Percentiles rank a stretch among this genome's conserved stretches.
Conservation (phyloP, 2,888 invertebrate species). For the Helleia helle region DNA sequence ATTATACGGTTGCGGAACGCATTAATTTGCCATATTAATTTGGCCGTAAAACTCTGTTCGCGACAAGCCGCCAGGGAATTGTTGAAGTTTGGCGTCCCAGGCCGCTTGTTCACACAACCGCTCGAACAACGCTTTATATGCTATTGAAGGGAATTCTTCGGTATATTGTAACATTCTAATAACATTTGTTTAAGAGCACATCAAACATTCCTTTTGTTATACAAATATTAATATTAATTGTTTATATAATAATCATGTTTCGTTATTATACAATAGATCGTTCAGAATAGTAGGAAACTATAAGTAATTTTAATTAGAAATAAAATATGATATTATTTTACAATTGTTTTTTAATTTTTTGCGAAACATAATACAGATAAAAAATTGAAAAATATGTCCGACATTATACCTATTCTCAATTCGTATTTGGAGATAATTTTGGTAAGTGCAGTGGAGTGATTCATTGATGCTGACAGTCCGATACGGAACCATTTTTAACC, state of each 20-base stretch:
- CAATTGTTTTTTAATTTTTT: too few species aligned
- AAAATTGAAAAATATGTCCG: too few species aligned
- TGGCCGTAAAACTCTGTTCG: constrained; percentile 73
- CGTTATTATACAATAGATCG: too few species aligned
- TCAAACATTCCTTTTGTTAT: background rate
- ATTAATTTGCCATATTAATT: constrained; percentile 76
- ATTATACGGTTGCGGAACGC: constrained; percentile 68
- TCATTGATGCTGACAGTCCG: constrained; percentile 50
- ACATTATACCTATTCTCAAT: too few species aligned
- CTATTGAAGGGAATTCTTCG: constrained; percentile 51
- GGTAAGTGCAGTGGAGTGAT: constrained; percentile 40
- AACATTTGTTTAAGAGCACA: constrained; percentile 21
- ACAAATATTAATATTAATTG: constrained; percentile 3
- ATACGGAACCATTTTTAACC: constrained; percentile 62
- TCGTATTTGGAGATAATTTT: constrained; percentile 16
- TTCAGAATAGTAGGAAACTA: too few species aligned
- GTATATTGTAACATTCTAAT: constrained; percentile 52
- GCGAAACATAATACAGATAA: too few species aligned
- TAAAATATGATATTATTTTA: too few species aligned
- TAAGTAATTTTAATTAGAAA: too few species aligned
- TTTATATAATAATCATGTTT: background rate
- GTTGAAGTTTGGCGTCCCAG: constrained; percentile 62
- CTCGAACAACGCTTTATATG: constrained; percentile 44
- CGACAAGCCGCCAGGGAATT: constrained; percentile 66
- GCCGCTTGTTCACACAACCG: constrained; percentile 66